Evolutionary conservation across 2,113 vertebrate genomes (phyloP).

Genomic region (Heloderma charlesbogerti): DNA sequence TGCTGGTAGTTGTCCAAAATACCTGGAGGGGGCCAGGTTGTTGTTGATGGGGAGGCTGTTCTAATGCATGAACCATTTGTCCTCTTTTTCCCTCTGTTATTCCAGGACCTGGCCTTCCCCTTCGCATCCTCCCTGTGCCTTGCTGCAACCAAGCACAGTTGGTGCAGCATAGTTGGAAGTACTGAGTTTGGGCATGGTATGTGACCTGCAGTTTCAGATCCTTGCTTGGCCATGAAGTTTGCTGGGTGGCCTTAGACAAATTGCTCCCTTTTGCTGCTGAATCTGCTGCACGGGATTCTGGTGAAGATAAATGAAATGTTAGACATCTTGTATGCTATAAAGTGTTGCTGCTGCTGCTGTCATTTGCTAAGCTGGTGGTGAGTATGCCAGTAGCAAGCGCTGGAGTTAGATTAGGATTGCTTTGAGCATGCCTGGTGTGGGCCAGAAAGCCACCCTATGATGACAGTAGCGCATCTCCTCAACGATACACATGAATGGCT

Average conservation of each 20-base stretch:
- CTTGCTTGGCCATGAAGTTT: background rate
- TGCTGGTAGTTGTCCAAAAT: no score
- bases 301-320: background rate
- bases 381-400: background rate
- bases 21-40: background rate
- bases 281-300: background rate
- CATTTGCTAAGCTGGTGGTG: background rate
- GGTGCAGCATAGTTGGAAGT: background rate
- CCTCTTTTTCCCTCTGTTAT: background rate
- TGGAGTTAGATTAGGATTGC: background rate
- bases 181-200: background rate
- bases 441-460: no score
- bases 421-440: background rate
- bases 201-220: background rate
- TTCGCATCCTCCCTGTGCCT: background rate
- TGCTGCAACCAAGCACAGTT: no score
- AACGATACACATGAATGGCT: background rate
- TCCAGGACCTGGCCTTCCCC: background rate
- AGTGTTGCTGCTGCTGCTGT: background rate
- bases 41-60: background rate
- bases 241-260: background rate
- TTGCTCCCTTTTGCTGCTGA: background rate
- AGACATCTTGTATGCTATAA: background rate
- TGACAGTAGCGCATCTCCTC: background rate
- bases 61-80: background rate